Base-by-base conservation (phyloP, 2,113 vertebrate genomes). In the Irena cyanogastra region DNA sequence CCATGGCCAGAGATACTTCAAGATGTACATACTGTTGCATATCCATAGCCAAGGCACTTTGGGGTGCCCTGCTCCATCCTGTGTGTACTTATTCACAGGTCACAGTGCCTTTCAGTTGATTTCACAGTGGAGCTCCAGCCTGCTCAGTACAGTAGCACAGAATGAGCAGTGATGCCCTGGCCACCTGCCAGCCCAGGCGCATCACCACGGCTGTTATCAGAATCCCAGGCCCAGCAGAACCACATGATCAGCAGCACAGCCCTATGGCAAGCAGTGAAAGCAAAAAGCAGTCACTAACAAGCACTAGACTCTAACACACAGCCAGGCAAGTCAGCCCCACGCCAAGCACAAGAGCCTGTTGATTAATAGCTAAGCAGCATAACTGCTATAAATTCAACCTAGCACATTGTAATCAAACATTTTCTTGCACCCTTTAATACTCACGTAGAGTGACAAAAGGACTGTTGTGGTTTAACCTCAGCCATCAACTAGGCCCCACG, bases 401-500 rank as follows among this genome's bases (percentile, higher is more conserved):
- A 72, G 30, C n/a, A 59, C 31, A 53, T 74, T 44, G 11, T 8
- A 47, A 23, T 24, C 18, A 17, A 47, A 47, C 9, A 18, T 37
- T 54, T 27, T 20, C 13, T 66, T 39, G 18, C 63, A 66, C 26
- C 8, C n/a, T 79, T 47, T 53, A 24, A 60, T 42, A 59, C 21
- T 20, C 22, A 53, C 0, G 0, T 11, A 47, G 26, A 12, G 14
- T 52, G n/a, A 30, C 21, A 35, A 79, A 72, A 47, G 7, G 21
- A 35, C 24, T 31, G 13, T 20, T 31, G 10, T 41, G 9, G n/a
- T 65, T 85, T 59, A 44, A 35, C 20, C 13, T 5, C 33, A 65
- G 35, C 37, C 39, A 31, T 26, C 39, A 79, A 9, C 26, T 27
- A 53, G 42, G 19, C 11, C 15, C 16, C 27, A 77, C 18, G 37